Base-by-base conservation (phyloP, 2,888 invertebrate genomes). In the Drosophila emarginata region DNA sequence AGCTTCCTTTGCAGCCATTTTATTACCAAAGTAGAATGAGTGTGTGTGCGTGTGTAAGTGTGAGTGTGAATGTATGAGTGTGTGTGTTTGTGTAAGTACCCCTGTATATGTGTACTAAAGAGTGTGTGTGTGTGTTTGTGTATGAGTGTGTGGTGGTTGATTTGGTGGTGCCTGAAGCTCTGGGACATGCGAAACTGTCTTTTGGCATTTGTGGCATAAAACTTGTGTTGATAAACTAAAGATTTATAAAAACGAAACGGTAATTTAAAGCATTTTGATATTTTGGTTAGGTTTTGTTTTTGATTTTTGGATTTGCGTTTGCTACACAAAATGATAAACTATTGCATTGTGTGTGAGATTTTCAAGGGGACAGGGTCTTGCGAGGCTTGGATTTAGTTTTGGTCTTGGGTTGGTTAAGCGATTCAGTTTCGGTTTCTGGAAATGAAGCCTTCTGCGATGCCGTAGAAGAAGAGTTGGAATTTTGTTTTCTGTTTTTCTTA, bases 261-360 rank as follows among this genome's bases (percentile, higher is more conserved):
- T 26, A 76, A 75, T 18, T 54, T 80, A 45, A 45, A 45, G 15
- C 40, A 45, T 45, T 45, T 45, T 21, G 45, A 21, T 45, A 18
- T 45, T 45, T 45, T 45, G 11, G 18, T 85, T 82, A 9, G 72
- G 84, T 77, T 81, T 84, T 83, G 39, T 23, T 15, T 59, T 61
- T 50, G 36, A 21, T 60, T 77, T 62, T 75, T 77, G 72, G 77
- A 85, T 80, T 81, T 74, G 80, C 80, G 77, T 80, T 87, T 78
- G 75, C 68, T 78, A 83, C 85, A 87, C 86, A 84, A 88, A 88
- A 86, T 87, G 82, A 79, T 79, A 88, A 89, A 87, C 89, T 89
- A 89, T 89, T 89, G 89, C 89, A 88, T 85, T 81, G 85, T 71
- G 84, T 86, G 86, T 87, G 87, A 85, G 76, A 68, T 69, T 67